Evolutionary conservation across 2,888 invertebrate species (phyloP).

Genomic region (Cantharis rufa): DNA sequence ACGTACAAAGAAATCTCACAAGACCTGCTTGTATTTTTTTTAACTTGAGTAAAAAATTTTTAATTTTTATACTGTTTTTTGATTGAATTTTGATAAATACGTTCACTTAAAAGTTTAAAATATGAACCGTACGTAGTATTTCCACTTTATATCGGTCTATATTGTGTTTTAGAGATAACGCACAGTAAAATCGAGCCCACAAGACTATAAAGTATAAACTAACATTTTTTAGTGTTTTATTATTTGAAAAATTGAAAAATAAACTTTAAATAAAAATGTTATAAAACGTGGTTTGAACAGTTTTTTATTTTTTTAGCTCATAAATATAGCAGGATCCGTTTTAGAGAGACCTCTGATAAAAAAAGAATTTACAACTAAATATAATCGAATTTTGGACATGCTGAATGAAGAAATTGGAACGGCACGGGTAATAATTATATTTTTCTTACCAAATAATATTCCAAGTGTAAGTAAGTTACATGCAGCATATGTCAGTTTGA

Average conservation of each 20-base stretch:
- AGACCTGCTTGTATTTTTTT: background rate
- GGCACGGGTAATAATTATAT: conserved; percentile 60
- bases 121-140: too few species aligned
- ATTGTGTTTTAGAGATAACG: background rate
- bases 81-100: background rate
- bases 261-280: background rate
- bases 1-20: background rate
- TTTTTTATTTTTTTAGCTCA: conserved; percentile 67
- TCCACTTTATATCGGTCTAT: background rate
- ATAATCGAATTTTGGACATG: conserved; percentile 78
- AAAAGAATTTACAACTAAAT: conserved; percentile 85
- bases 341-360: conserved; percentile 86
- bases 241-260: background rate
- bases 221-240: background rate
- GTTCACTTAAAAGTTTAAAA: too few species aligned
- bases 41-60: background rate
- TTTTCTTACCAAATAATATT: background rate
- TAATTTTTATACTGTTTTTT: background rate
- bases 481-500: too few species aligned
- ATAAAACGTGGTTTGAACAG: background rate
- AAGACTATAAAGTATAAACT: background rate
- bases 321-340: conserved; percentile 85
- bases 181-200: background rate
- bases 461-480: too few species aligned
- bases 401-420: conserved; percentile 72